Percentiles rank a stretch among this genome's conserved stretches.
Evolutionary conservation across 2,888 invertebrate species (phyloP).

Genomic region (Lymantria monacha): DNA sequence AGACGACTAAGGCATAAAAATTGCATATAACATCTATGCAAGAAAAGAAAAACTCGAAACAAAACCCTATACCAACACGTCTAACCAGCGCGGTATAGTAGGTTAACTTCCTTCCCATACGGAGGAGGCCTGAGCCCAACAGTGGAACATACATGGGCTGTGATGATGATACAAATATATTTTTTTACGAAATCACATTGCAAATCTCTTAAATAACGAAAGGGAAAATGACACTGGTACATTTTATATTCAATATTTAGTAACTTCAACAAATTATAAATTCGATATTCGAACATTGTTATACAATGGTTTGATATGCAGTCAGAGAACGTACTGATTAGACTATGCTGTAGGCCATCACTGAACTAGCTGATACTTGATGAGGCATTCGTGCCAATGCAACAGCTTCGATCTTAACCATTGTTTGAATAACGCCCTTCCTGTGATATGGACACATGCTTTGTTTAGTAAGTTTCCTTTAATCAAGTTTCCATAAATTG

Average conservation of each 20-base stretch:
- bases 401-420: slow-evolving; percentile 43
- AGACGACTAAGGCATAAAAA: no score
- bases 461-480: slow-evolving; percentile 19
- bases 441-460: slow-evolving; percentile 27
- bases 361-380: slow-evolving; percentile 44
- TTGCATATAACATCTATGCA: no score
- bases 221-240: no score
- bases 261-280: not conserved
- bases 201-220: no score
- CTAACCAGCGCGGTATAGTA: no score
- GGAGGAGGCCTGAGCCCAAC: no score
- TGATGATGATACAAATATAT: no score
- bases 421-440: slow-evolving; percentile 49
- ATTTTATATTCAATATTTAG: not conserved
- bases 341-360: slow-evolving; percentile 41
- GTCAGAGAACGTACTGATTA: slow-evolving; percentile 42
- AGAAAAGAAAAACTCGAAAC: no score
- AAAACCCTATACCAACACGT: no score
- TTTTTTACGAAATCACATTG: no score
- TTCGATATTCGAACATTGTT: slow-evolving; percentile 14
- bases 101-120: no score
- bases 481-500: slow-evolving; percentile 15
- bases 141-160: no score
- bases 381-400: slow-evolving; percentile 51
- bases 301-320: not conserved